Evolutionary conservation across 2,113 vertebrate species (phyloP).

Genomic region (Vulpes lagopus): DNA sequence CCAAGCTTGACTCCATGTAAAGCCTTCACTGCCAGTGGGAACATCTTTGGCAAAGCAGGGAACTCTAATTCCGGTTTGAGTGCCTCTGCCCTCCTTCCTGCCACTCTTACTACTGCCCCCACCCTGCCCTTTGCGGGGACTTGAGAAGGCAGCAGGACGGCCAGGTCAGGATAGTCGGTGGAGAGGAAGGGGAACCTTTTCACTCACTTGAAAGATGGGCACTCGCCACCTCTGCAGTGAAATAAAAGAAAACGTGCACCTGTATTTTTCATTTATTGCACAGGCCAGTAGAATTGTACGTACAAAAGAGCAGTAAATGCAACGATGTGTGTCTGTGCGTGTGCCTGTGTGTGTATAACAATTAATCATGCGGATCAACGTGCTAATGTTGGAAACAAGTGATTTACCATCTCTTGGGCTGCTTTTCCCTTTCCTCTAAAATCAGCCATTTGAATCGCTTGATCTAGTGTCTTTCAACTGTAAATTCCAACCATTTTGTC

Average conservation of each 20-base stretch:
- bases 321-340: not conserved
- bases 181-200: not conserved
- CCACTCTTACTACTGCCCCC: not conserved
- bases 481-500: not conserved
- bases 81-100: not conserved
- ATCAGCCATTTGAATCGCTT: slow-evolving; percentile 7
- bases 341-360: not conserved
- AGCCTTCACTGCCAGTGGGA: slow-evolving; percentile 56
- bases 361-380: not conserved
- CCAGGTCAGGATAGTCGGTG: not conserved
- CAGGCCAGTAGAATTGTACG: not conserved
- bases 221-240: not conserved
- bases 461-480: not conserved
- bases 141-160: not conserved
- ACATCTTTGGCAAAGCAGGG: not conserved
- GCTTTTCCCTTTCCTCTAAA: slow-evolving; percentile 16
- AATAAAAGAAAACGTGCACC: not conserved
- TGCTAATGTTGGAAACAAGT: not conserved
- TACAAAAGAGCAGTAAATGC: not conserved
- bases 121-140: not conserved
- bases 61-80: not conserved
- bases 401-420: not conserved
- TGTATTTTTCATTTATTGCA: not conserved
- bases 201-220: not conserved
- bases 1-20: not conserved